Evolutionary conservation across 2,888 invertebrate species (phyloP), one percentile per base, ranked within the genome.

Genomic region (Agonopterix arenella): DNA sequence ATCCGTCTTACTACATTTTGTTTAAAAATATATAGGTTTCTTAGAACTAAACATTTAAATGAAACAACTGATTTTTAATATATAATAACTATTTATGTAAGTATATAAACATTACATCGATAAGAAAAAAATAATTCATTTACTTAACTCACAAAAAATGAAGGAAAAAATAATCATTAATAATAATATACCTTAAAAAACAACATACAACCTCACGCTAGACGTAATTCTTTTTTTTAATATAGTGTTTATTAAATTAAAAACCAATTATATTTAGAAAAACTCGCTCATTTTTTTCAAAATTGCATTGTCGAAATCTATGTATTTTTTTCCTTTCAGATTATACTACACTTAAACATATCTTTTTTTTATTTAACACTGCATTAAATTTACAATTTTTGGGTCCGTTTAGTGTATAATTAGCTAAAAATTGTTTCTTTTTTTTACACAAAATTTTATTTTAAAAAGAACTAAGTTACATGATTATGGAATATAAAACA

Each of bases 31-130:
- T 28, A 28, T 1, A 28, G 28, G 28, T 28, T 5, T 28, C 28
- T 7, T 28, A 28, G 28, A 28, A 28, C 28, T 28, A 28, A 18
- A 28, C 46, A 55, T 45, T 51, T 8, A 66, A 85, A 85, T 85
- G 73, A 85, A 85, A 86, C 85, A 48, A 84, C 61, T 59, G 60
- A 75, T 79, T 53, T 82, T 62, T 69, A 85, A 84, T 86, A 86
- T 85, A 88, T 86, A 85, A 86, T 89, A 89, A 89, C 88, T 89
- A 89, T 89, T 84, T 86, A 88, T 85, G 81, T 86, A 88, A 84
- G 80, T 88, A 84, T 88, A 88, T 85, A 88, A 88, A 89, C 88
- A 84, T 85, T 84, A 88, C 85, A 88, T 84, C 72, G 74, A 86
- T 79, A 82, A 80, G 84, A 84, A 86, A 85, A 84, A 84, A 82